Base-by-base conservation (phyloP, 2,797 vertebrate genomes). In the Dicrostonyx torquatus region DNA sequence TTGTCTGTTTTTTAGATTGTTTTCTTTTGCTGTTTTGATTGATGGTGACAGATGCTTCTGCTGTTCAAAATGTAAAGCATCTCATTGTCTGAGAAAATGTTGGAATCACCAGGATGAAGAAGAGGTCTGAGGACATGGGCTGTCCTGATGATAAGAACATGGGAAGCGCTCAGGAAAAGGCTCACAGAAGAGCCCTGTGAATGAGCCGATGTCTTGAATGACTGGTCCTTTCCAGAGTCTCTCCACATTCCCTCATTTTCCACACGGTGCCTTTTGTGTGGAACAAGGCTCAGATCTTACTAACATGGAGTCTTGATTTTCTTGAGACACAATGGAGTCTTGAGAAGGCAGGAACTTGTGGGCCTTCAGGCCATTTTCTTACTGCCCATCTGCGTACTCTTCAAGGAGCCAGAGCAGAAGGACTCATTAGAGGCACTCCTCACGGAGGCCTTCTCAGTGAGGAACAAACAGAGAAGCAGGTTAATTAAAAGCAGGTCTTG, bases 401-500 rank as follows among this genome's bases (percentile, higher is more conserved):
- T 77, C 43, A 68, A 89, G 72, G 58, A 15, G 15, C 82, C 31
- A 29, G 77, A 85, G n/a, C 79, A 88, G 48, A 62, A 89, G 62
- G 84, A 15, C 43, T 93, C 89, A 82, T 94, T 94, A 90, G 13
- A 14, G 1, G 0, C 4, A 7, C 24, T 31, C 70, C 58, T 55
- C 20, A 43, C 9, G 68, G 73, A 84, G 14, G 43, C 6, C 5
- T 90, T 91, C 78, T 89, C 88, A 88, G 18, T 17, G 34, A 94
- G 86, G 50, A 89, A 22, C 91, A 95, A 62, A 87, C 87, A 64
- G 8, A 73, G 73, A 66, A 62, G 13, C 73, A 86, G 85, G 89
- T 94, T 96, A 93, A 96, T 96, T 93, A 94, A 93, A 95, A 68
- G 14, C 78, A 97, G 58, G 94, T 87, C 93, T 96, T 93, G 62